These are phyloP conservation scores for Aromia moschata DNA, from an alignment of 2,888 invertebrate species.

Conservation along the genomic window DNA sequence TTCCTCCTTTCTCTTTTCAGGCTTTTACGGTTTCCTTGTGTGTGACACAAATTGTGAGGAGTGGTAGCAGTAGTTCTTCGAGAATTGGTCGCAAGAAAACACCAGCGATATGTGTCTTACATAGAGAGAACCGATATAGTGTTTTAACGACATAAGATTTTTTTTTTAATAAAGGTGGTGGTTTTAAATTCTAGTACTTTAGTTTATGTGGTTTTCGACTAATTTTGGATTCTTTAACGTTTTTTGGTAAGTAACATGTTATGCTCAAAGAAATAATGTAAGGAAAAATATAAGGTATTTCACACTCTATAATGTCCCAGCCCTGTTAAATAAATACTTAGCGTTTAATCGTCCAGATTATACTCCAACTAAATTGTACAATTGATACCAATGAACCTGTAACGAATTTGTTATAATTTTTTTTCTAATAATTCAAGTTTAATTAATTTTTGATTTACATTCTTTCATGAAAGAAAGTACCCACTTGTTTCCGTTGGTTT, in stretches of 20 bases:
- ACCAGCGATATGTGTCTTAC: constrained; percentile 2
- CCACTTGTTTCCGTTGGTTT: no score
- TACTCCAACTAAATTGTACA: no score
- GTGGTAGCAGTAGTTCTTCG: not conserved
- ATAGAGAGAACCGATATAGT: not conserved
- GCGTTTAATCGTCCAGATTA: no score
- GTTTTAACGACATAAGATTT: not conserved
- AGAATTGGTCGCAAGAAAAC: not conserved
- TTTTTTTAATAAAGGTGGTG: not conserved
- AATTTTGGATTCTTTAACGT: not conserved
- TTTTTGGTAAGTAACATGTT: not conserved
- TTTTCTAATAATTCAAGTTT: no score
- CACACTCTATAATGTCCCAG: no score
- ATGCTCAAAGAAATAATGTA: no score
- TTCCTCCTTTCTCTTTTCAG: constrained; percentile 21
- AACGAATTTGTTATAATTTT: no score
- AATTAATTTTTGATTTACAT: no score
- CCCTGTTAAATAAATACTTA: no score
- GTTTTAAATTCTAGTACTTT: not conserved
- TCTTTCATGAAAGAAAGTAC: no score
- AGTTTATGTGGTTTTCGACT: not conserved
- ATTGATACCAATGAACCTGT: no score
- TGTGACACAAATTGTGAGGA: constrained; percentile 8
- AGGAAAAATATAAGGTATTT: no score
- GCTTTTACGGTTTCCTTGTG: constrained; percentile 5